Conservation (phyloP, 2,888 invertebrate genomes). For the Oscheius sp. region DNA sequence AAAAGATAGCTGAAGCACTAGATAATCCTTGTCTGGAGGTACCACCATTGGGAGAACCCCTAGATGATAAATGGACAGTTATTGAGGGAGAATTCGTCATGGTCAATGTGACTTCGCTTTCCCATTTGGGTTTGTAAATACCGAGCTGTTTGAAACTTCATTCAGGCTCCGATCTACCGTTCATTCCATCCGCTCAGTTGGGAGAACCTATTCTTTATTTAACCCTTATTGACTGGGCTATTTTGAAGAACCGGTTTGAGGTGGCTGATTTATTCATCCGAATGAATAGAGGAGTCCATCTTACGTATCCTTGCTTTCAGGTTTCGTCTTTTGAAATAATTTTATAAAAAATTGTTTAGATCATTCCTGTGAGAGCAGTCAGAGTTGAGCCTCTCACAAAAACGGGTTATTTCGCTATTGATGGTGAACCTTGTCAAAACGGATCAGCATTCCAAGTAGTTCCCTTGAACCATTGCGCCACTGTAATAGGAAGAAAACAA, state of each 20-base stretch:
- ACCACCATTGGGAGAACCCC: constrained; percentile 43
- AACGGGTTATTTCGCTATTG: constrained; percentile 31
- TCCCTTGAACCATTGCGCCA: constrained; percentile 7
- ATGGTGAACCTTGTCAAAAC: constrained; percentile 28
- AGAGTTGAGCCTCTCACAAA: constrained; percentile 29
- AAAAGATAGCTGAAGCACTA: background rate
- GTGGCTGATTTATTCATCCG: constrained; percentile 31
- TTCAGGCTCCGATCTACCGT: constrained; percentile 30
- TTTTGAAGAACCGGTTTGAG: constrained; percentile 19
- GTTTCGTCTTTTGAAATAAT: too few relatives aligned
- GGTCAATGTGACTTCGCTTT: constrained; percentile 45
- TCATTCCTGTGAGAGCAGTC: constrained; percentile 30
- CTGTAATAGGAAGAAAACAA: constrained; percentile 21
- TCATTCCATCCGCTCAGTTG: constrained; percentile 15
- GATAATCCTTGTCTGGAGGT: background rate
- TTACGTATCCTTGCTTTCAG: constrained; percentile 28
- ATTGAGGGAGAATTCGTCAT: constrained; percentile 57
- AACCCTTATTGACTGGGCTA: constrained; percentile 25
- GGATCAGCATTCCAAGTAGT: constrained; percentile 33
- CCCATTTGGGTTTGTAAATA: constrained; percentile 51
- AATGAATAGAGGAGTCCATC: constrained; percentile 27
- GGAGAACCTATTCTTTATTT: constrained; percentile 24
- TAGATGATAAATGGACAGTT: constrained; percentile 45
- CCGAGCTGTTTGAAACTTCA: background rate
- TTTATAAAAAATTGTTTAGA: constrained; percentile 1